Evolutionary conservation across 2,797 vertebrate genomes (phyloP), one percentile per base, ranked within the genome.

Genomic region (Glossophaga mutica): DNA sequence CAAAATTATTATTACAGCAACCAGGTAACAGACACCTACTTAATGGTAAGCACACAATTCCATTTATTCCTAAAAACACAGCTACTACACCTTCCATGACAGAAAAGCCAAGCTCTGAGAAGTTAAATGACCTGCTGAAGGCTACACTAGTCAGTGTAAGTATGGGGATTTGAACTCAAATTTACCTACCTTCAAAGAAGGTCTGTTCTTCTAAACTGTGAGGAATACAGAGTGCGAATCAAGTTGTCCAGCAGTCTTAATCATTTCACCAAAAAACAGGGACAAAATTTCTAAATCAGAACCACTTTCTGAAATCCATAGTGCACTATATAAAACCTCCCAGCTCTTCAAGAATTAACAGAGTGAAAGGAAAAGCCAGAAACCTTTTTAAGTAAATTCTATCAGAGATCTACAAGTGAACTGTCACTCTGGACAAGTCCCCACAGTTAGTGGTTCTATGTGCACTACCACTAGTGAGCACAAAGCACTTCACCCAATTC

Each of bases 271-370:
- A 52, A 84, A n/a, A 73, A 50, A 77, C 4, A 4, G 5, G 10
- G 34, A 29, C 14, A 15, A 1, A 24, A 57, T 37, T 76, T 93
- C 90, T 84, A 68, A 87, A 87, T n/a, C 22, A 34, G 4, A 87
- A 52, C 68, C 39, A 78, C 52, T 34, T 71, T 81, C 70, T 52
- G 42, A 87, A 96, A 94, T 68, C 32, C 55, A 62, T 0, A 71
- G 11, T 2, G 4, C 44, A 81, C 10, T 24, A 81, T 42, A 46
- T 67, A 87, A 96, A 96, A 82, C 12, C 12, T 19, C 42, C 32
- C 10, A 87, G 82, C 71, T 95, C 93, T 81, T 48, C 37, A 39
- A 95, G 73, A 83, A 93, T 57, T 48, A 93, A 76, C 39, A 85
- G 37, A 50, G 71, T 18, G 46, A 71, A 73, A 59, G 76, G 32